These are phyloP conservation scores for Scaptomyza montana DNA, from an alignment of 1,140 invertebrate species.

Conservation along the genomic window DNA sequence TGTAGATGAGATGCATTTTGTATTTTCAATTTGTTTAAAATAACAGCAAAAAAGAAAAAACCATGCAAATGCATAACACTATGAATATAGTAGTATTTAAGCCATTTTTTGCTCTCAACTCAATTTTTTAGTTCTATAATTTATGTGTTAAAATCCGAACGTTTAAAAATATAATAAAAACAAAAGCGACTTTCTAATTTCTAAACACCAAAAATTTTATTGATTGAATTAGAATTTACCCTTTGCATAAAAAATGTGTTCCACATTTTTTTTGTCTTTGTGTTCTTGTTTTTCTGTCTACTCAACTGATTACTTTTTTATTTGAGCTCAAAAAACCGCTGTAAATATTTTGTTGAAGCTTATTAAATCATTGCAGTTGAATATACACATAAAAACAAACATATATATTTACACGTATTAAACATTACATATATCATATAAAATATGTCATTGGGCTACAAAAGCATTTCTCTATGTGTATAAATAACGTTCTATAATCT, in stretches of 20 bases:
- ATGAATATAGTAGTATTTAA: conserved; percentile 67
- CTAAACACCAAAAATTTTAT: conserved; percentile 38
- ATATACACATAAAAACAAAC: conserved; percentile 19
- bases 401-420: conserved; percentile 25
- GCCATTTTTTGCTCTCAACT: conserved; percentile 73
- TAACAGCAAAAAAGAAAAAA: conserved; percentile 5
- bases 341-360: conserved; percentile 71
- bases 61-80: conserved; percentile 35
- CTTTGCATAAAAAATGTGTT: conserved; percentile 7
- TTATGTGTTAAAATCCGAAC: conserved; percentile 72
- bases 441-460: conserved; percentile 33
- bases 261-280: conserved; percentile 5
- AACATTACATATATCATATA: conserved; percentile 28
- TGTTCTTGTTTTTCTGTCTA: background rate
- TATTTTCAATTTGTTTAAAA: conserved; percentile 30
- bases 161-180: conserved; percentile 66
- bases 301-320: background rate
- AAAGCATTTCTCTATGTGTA: conserved; percentile 37
- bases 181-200: conserved; percentile 67
- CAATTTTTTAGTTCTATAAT: conserved; percentile 68
- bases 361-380: conserved; percentile 21
- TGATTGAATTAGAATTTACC: background rate
- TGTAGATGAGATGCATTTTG: conserved; percentile 34
- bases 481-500: conserved; percentile 50
- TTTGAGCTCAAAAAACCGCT: conserved; percentile 22